Conservation (phyloP, 1,140 invertebrate genomes). For the Heliconius eleuchia region DNA sequence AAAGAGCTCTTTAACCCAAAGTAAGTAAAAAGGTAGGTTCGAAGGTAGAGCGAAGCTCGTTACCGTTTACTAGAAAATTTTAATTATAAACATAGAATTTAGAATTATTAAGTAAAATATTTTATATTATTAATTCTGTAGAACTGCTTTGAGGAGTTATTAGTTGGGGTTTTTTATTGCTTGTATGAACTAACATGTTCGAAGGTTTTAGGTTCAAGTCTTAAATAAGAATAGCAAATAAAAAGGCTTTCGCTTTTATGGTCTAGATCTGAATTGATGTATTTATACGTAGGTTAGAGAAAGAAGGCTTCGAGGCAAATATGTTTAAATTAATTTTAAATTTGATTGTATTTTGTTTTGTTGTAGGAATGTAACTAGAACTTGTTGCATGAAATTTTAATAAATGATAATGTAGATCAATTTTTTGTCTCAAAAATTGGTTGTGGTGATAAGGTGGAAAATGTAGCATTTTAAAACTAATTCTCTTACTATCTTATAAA, state of each 20-base stretch:
- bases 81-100: constrained; percentile 1
- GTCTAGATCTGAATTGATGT: too few relatives aligned
- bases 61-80: constrained; percentile 6
- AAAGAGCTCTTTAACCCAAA: constrained; percentile 5
- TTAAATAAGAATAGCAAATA: neutral
- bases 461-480: too few relatives aligned
- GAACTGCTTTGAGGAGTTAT: neutral
- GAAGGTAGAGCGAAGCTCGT: neutral
- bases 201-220: neutral
- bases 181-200: neutral
- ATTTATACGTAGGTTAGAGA: too few relatives aligned
- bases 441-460: too few relatives aligned
- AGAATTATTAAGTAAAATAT: neutral
- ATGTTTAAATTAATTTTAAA: too few relatives aligned
- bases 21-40: neutral
- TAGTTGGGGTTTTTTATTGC: neutral
- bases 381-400: too few relatives aligned
- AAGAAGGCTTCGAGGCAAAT: too few relatives aligned
- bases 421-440: too few relatives aligned
- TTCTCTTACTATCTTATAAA: neutral
- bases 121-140: neutral
- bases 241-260: too few relatives aligned
- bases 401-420: too few relatives aligned
- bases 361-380: too few relatives aligned
- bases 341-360: too few relatives aligned